Conservation (phyloP, 2,888 invertebrate genomes). For the Drosophila putrida region DNA sequence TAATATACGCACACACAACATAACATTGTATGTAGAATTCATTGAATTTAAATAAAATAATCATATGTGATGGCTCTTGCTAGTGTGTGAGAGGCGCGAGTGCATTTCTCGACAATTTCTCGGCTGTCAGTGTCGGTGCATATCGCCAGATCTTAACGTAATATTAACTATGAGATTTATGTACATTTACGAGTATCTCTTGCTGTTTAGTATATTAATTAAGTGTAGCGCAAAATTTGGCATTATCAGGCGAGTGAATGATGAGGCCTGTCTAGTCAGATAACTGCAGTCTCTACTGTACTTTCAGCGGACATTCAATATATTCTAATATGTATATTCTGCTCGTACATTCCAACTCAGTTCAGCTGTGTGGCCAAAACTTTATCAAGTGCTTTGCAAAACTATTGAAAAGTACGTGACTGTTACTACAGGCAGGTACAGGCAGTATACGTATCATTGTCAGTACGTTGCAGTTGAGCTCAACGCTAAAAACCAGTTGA, state of each 20-base stretch:
- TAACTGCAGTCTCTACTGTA: constrained; percentile 34
- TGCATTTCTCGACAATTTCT: constrained; percentile 65
- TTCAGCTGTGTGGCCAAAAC: constrained; percentile 29
- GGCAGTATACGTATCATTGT: constrained; percentile 67
- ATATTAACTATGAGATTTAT: constrained; percentile 74
- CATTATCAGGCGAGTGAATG: constrained; percentile 24
- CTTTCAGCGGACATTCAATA: not conserved
- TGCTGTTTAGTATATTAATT: constrained; percentile 60
- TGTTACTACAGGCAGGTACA: constrained; percentile 60
- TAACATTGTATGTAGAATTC: constrained; percentile 52
- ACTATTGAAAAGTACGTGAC: constrained; percentile 71
- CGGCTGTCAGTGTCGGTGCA: constrained; percentile 48
- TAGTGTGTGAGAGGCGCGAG: constrained; percentile 26
- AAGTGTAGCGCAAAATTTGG: constrained; percentile 60
- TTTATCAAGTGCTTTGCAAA: constrained; percentile 66
- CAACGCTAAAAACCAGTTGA: constrained; percentile 58
- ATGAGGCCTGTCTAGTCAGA: constrained; percentile 16
- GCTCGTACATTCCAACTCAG: constrained; percentile 9
- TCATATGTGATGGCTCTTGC: constrained; percentile 3
- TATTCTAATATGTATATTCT: not conserved
- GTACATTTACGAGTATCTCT: constrained; percentile 1
- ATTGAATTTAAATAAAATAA: constrained; percentile 66
- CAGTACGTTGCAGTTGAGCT: constrained; percentile 44
- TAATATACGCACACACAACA: constrained; percentile 14
- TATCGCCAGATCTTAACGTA: constrained; percentile 75